Base-by-base conservation (phyloP, 2,797 vertebrate genomes). In the Danionella dracula region DNA sequence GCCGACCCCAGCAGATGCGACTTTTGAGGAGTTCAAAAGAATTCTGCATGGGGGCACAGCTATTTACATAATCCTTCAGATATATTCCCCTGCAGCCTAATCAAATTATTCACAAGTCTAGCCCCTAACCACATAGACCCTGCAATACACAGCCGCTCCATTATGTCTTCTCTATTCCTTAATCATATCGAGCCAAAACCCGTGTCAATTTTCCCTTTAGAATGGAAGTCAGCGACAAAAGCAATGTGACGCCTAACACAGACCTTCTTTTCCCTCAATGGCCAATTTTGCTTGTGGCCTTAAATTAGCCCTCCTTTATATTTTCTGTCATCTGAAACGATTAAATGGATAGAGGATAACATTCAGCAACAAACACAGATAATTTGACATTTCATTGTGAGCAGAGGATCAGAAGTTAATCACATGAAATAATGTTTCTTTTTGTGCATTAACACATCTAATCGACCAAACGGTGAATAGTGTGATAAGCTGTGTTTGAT, bases 31-130 rank as follows among this genome's bases (percentile, higher is more conserved):
- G 90, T 91, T 91, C 88, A 91, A 90, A 90, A 89, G 88, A 88
- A 88, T 90, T 84, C 84, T 84, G 86, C 87, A 83, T 76, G 86
- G 88, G 90, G 90, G 87, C 90, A 91, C 74, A 65, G 31, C 75
- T 79, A 91, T 91, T 91, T 89, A 88, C 90, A 91, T 91, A 91
- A 91, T 90, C 90, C 89, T 89, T 87, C 86, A 90, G 87, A 89
- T 89, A 90, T 89, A 90, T 89, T 89, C 90, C 89, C 88, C 85
- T 83, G 86, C 88, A 90, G 87, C 86, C 88, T 88, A 89, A 90
- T 91, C 89, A 90, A 91, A 90, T 90, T 90, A 90, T 90, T 90
- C 90, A 90, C 86, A 86, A 87, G 87, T 89, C 86, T 87, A 85
- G 87, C 86, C 87, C 88, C 86, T 89, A 88, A 89, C 87, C 87